These are phyloP conservation scores for Abrostola tripartita DNA, from an alignment of 2,888 invertebrate genomes.

Conservation along the genomic window DNA sequence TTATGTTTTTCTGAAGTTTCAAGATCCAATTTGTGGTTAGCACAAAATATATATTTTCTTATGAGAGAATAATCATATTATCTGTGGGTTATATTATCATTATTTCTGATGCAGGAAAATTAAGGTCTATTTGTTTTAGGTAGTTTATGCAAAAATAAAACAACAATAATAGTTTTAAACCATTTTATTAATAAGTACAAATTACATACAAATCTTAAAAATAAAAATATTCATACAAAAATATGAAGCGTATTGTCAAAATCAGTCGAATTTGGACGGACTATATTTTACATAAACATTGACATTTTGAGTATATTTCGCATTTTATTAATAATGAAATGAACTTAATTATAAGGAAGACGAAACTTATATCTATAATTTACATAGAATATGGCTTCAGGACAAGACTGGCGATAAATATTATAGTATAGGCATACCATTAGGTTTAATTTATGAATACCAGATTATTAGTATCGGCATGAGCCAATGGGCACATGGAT, in stretches of 20 bases:
- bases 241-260: constrained; percentile 72
- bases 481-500: background rate
- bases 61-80: no score
- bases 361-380: constrained; percentile 59
- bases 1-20: no score
- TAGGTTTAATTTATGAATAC: background rate
- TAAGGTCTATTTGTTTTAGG: no score
- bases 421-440: constrained; percentile 15
- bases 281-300: constrained; percentile 60
- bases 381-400: constrained; percentile 59
- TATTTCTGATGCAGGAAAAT: no score
- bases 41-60: no score
- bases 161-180: constrained; percentile 54
- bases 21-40: no score
- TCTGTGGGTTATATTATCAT: no score
- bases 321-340: constrained; percentile 34
- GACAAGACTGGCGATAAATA: constrained; percentile 27
- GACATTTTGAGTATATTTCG: constrained; percentile 45
- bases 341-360: constrained; percentile 61
- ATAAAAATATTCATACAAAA: constrained; percentile 60
- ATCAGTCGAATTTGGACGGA: constrained; percentile 85
- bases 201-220: constrained; percentile 66
- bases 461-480: background rate
- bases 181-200: constrained; percentile 66
- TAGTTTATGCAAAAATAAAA: no score